Evolutionary conservation across 2,797 vertebrate species (phyloP), one percentile per base, ranked within the genome.

Genomic region (Heteromormyrus szaboi): DNA sequence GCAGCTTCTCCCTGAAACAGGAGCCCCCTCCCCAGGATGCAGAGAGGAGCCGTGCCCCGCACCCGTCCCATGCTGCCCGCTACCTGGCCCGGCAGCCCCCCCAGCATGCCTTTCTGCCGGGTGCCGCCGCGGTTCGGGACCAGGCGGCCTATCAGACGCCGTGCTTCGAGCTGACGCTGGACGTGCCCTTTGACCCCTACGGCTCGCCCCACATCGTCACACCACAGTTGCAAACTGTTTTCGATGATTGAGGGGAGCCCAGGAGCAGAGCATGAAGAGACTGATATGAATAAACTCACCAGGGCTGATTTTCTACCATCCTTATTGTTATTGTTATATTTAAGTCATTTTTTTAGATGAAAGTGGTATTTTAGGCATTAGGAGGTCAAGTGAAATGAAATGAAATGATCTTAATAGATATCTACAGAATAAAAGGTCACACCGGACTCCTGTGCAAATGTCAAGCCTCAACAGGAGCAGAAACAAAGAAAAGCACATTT

Each of bases 1-100:
- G 98, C 46, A 99, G 97, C 93, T 98, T 98, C 92, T 94, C 98
- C 91, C 95, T 99, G 92, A 99, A 99, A 95, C 98, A 97, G 93
- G 98, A 99, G 89, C 95, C 96, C 0, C 98, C 98, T 81, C 97
- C 97, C 1, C 93, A 90, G 0, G 98, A 98, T 11, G 90, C 97
- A 53, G 98, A 99, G 37, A 98, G 98, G 90, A 93, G 96, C 92
- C 98, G 92, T 93, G 91, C 92, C 44, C 33, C 92, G 29, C 96
- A 95, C 89, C 86, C 93, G 0, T 90, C 91, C 88, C 95, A 96
- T 84, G 92, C 94, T 81, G 91, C 92, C 46, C 97, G 97, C 91
- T 99, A 97, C 91, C 94, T 97, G 8, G 93, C 97, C 0, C 94
- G 95, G 44, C 96, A 96, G 91, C 96, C 95, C 85, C 95, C 95